A percentile compares a stretch with the other conserved stretches of the same genome.
phyloP scores from a whole-genome alignment of 2,797 vertebrate species.

The Hirundo rustica region DNA sequence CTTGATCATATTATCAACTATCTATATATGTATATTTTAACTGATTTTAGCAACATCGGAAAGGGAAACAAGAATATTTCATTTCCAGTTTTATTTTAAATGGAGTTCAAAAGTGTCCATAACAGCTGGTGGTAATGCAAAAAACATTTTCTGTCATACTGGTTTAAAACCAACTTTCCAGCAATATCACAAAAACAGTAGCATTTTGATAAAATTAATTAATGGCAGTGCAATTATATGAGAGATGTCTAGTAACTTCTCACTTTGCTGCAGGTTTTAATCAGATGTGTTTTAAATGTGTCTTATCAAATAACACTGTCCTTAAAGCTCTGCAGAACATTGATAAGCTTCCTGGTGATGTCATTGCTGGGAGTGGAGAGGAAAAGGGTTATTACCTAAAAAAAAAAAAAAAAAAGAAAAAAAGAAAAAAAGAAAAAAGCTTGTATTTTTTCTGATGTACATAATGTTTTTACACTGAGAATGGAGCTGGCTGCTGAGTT shows the following conservation, averaged over 20 bases:
- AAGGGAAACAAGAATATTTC: neutral
- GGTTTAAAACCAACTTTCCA: neutral
- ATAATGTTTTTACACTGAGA: neutral
- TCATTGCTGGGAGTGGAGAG: neutral
- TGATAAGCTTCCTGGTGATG: neutral
- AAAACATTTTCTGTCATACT: neutral
- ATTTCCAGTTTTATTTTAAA: conserved; percentile 14
- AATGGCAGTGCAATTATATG: neutral
- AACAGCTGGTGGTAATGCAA: neutral
- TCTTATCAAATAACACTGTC: neutral
- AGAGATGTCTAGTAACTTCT: neutral
- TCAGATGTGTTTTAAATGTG: neutral
- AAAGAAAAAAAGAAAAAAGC: rapidly evolving
- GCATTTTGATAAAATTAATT: neutral
- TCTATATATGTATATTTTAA: neutral
- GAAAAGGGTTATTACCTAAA: neutral
- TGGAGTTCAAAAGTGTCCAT: neutral
- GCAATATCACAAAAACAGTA: neutral
- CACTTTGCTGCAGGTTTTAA: neutral
- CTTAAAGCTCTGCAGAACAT: neutral
- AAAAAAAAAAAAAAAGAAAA: neutral
- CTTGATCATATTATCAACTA: neutral
- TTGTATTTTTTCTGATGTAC: neutral
- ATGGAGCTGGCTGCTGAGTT: neutral
- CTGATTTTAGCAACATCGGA: neutral